phyloP scores from a whole-genome alignment of 2,888 invertebrate species.

The Nyleta sp. region DNA sequence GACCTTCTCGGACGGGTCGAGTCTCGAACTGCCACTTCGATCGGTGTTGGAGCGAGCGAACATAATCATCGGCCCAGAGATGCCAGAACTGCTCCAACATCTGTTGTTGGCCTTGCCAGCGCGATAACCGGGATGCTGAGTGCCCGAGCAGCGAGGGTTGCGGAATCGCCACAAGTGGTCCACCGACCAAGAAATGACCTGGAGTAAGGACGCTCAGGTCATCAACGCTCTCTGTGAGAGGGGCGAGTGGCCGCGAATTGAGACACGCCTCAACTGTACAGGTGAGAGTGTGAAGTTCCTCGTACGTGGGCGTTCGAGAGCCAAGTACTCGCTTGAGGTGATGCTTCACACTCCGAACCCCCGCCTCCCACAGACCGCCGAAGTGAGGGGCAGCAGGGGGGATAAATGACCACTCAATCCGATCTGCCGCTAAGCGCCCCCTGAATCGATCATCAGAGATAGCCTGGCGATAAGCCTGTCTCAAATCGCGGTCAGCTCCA shows the following conservation, averaged over 20 bases:
- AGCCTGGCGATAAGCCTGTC: background rate
- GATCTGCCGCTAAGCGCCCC: background rate
- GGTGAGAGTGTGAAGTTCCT: background rate
- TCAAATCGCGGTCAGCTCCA: slow-evolving; percentile 9
- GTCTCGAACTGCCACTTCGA: background rate
- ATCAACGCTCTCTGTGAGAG: background rate
- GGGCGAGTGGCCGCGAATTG: background rate
- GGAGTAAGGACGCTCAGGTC: background rate
- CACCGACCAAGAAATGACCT: background rate
- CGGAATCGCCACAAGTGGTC: background rate
- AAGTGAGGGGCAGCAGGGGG: slow-evolving; percentile 3
- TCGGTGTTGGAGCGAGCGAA: background rate
- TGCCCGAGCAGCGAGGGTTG: background rate
- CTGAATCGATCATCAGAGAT: background rate
- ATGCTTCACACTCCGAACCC: background rate
- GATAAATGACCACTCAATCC: background rate
- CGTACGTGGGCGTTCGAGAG: background rate
- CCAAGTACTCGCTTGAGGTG: slow-evolving; percentile 1
- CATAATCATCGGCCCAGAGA: slow-evolving; percentile 5
- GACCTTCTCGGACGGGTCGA: background rate
- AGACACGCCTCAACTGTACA: background rate
- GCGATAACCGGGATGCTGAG: background rate
- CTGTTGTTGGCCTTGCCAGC: background rate
- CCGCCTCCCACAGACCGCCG: slow-evolving; percentile 4
- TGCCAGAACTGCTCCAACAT: background rate